Evolutionary conservation across 2,888 invertebrate species (phyloP).

Genomic region (Bursaphelenchus okinawaensis): DNA sequence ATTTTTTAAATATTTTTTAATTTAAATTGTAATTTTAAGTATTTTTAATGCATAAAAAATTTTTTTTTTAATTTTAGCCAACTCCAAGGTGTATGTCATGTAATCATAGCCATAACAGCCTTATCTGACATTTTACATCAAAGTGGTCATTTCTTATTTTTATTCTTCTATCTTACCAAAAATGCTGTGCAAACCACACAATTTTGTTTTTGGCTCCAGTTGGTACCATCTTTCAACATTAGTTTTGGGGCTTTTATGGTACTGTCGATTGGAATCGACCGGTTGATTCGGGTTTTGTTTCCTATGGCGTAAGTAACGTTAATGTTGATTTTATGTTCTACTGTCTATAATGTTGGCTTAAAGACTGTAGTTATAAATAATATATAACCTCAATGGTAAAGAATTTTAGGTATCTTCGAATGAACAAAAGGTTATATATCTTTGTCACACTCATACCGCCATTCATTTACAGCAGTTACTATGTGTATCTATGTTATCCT

Average conservation of each 20-base stretch:
- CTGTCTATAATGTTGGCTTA: too few relatives aligned
- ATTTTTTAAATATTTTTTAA: too few relatives aligned
- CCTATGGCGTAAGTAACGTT: not conserved
- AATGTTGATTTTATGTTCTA: too few relatives aligned
- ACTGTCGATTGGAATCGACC: not conserved
- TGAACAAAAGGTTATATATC: not conserved
- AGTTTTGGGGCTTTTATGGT: not conserved
- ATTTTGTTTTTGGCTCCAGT: not conserved
- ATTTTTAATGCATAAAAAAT: not conserved
- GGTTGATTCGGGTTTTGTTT: not conserved
- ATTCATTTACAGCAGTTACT: not conserved
- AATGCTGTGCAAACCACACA: not conserved
- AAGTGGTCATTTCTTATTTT: not conserved
- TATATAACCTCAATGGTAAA: not conserved
- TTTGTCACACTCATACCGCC: not conserved
- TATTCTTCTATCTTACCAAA: not conserved
- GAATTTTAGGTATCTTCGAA: not conserved
- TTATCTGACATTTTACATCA: not conserved
- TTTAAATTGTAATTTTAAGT: too few relatives aligned
- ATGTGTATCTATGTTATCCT: not conserved
- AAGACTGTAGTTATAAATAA: too few relatives aligned
- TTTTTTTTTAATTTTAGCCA: not conserved
- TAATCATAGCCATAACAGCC: not conserved
- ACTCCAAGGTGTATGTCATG: not conserved
- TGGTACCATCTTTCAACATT: not conserved